Percentiles rank a stretch among this genome's conserved stretches.
phyloP scores from a whole-genome alignment of 2,113 vertebrate genomes.

The Phycodurus eques region DNA sequence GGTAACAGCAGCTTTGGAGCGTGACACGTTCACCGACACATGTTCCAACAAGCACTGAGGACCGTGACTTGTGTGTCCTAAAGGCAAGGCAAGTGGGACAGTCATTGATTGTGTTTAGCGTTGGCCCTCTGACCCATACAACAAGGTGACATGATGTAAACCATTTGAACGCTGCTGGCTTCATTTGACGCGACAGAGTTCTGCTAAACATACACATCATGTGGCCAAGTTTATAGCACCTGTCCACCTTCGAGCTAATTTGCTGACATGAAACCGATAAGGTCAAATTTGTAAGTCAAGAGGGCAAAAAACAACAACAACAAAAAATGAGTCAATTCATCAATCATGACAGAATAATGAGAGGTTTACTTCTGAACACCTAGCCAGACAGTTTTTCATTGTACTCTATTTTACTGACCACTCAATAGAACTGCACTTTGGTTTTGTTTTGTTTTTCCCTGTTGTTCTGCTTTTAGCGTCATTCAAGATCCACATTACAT shows the following conservation, averaged over 20 bases:
- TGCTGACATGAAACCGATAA: constrained; percentile 36
- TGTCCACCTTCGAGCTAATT: constrained; percentile 24
- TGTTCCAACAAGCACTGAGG: constrained; percentile 37
- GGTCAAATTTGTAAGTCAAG: constrained; percentile 34
- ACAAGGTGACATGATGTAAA: constrained; percentile 67
- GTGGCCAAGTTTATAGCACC: constrained; percentile 11
- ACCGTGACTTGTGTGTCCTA: constrained; percentile 34
- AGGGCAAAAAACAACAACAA: constrained; percentile 5
- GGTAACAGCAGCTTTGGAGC: constrained; percentile 54
- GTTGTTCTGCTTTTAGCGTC: constrained; percentile 45
- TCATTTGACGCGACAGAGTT: constrained; percentile 58
- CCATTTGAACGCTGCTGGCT: constrained; percentile 38
- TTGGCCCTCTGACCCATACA: constrained; percentile 50
- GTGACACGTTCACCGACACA: constrained; percentile 58
- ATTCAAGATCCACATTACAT: constrained; percentile 44
- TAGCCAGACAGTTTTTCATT: constrained; percentile 33
- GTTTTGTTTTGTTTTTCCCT: constrained; percentile 12
- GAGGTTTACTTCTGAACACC: constrained; percentile 43
- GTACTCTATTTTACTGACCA: constrained; percentile 17
- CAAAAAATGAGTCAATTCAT: constrained; percentile 43
- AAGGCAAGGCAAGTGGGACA: constrained; percentile 31
- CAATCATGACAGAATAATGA: constrained; percentile 36
- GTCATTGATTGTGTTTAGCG: constrained; percentile 64
- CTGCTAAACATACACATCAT: constrained; percentile 43
- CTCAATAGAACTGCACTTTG: constrained; percentile 39